Conservation (phyloP, 23 tunicate species). For the Trididemnum clinides region DNA sequence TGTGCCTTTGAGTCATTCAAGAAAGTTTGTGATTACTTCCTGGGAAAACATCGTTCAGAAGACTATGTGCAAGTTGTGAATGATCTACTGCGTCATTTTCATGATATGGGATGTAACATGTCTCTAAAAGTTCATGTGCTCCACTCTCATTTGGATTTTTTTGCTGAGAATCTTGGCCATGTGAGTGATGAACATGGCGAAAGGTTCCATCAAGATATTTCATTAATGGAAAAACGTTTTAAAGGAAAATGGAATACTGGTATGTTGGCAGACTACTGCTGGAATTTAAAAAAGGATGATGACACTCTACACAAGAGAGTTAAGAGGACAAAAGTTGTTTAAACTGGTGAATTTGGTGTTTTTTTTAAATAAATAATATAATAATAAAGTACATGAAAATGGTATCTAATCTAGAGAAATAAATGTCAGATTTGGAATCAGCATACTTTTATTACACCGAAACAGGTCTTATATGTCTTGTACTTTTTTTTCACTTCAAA, state of each 20-base stretch:
- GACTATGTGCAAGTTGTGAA: slow-evolving; percentile 9
- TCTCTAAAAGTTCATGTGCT: slow-evolving; percentile 17
- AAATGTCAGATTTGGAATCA: neutral
- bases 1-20: slow-evolving; percentile 12
- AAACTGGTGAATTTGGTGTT: neutral
- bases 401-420: slow-evolving; percentile 4
- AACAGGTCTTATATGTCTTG: neutral
- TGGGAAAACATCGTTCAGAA: slow-evolving; percentile 17
- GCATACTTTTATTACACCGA: neutral
- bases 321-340: slow-evolving; percentile 16
- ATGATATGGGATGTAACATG: slow-evolving; percentile 21
- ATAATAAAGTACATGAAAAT: slow-evolving; percentile 1
- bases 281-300: slow-evolving; percentile 5
- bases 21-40: slow-evolving; percentile 13
- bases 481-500: slow-evolving; percentile 7
- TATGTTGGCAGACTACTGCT: slow-evolving; percentile 18
- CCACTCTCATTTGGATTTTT: slow-evolving; percentile 15
- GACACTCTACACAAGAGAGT: slow-evolving; percentile 6
- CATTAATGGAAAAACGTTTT: neutral
- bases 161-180: slow-evolving; percentile 4
- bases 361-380: neutral
- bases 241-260: slow-evolving; percentile 8
- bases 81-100: slow-evolving; percentile 9
- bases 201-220: slow-evolving; percentile 11
- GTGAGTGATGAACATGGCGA: slow-evolving; percentile 20